A percentile compares a stretch with the other conserved stretches of the same genome.
Evolutionary conservation across 2,797 vertebrate species (phyloP).

Genomic region (Galagoides demidoff): DNA sequence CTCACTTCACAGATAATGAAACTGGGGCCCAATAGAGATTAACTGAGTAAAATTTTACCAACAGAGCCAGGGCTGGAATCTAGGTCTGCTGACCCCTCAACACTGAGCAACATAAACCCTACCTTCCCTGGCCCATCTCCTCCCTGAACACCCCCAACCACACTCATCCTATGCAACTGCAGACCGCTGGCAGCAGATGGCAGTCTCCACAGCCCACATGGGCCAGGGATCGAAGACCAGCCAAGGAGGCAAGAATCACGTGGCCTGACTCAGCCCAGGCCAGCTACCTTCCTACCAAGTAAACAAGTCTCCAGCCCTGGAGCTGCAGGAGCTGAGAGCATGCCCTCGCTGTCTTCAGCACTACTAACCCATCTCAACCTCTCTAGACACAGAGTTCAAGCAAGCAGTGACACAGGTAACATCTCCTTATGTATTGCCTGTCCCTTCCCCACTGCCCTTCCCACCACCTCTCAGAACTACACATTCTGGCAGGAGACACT

Average conservation of each 20-base stretch:
- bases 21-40: background rate
- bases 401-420: background rate
- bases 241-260: background rate
- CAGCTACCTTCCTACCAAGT: background rate
- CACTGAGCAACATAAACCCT: rapidly evolving
- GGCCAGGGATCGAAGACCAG: background rate
- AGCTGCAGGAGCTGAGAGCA: background rate
- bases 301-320: background rate
- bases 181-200: background rate
- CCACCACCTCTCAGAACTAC: background rate
- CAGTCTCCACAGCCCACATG: background rate
- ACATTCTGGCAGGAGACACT: background rate
- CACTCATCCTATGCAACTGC: background rate
- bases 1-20: background rate
- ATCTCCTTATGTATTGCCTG: background rate
- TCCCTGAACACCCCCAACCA: background rate
- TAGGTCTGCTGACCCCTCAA: background rate
- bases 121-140: background rate
- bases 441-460: background rate
- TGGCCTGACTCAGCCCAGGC: background rate
- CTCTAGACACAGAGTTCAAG: background rate
- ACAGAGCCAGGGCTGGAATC: background rate
- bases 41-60: background rate
- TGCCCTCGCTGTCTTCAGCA: background rate
- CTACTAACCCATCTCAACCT: background rate